A percentile compares a stretch with the other conserved stretches of the same genome.
Evolutionary conservation across 2,797 vertebrate genomes (phyloP).

Genomic region (Spinus pinus): DNA sequence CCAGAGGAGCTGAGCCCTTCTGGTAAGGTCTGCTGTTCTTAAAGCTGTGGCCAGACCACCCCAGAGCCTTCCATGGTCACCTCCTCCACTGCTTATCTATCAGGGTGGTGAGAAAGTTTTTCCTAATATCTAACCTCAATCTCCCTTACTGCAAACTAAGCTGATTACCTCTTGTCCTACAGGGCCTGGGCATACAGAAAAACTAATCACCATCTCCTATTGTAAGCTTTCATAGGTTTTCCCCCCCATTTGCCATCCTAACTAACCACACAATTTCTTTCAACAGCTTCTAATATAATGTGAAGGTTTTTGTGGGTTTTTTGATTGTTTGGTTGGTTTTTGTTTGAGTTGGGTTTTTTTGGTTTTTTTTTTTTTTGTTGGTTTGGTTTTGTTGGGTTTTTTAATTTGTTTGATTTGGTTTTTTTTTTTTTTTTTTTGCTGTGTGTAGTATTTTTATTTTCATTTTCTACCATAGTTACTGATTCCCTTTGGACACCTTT

Average conservation of each 20-base stretch:
- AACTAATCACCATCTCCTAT: not conserved
- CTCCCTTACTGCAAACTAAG: constrained; percentile 45
- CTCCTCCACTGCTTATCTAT: not conserved
- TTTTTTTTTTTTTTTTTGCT: too few species aligned
- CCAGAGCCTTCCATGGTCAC: not conserved
- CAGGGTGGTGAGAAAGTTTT: constrained; percentile 34
- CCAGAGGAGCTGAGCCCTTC: not conserved
- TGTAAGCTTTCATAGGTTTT: not conserved
- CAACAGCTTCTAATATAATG: not conserved
- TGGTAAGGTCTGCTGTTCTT: not conserved
- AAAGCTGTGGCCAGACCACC: not conserved
- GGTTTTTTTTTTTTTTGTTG: not conserved
- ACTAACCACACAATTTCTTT: not conserved
- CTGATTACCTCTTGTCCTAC: constrained; percentile 34
- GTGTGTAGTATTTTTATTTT: not conserved
- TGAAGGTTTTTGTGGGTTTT: fast-evolving
- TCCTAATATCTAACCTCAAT: constrained; percentile 36
- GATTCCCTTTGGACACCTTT: not conserved
- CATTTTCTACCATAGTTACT: not conserved
- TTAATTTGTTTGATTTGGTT: not conserved
- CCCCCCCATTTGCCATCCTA: not conserved
- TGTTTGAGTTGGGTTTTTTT: not conserved
- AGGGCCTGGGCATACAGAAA: not conserved
- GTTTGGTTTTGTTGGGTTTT: not conserved
- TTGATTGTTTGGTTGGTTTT: not conserved